Conservation (phyloP, 2,797 vertebrate species). For the Pelodytes ibericus region DNA sequence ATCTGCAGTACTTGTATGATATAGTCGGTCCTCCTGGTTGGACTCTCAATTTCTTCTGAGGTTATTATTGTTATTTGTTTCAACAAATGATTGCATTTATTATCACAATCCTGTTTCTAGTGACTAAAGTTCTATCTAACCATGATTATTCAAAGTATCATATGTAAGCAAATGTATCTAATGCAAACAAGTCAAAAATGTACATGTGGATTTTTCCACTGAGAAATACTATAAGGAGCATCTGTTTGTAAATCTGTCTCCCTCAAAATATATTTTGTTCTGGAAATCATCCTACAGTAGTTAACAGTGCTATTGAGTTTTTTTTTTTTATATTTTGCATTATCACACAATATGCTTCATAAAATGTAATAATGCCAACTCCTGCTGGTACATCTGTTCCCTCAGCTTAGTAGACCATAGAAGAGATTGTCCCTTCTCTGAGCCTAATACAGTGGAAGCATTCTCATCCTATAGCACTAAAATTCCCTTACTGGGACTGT, state of each 20-base stretch:
- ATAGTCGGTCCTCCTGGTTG: too few species aligned
- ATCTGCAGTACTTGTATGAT: too few species aligned
- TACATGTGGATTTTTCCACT: slow-evolving; percentile 56
- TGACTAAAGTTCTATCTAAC: slow-evolving; percentile 32
- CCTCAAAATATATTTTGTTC: slow-evolving; percentile 51
- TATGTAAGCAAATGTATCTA: slow-evolving; percentile 54
- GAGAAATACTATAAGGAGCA: slow-evolving; percentile 55
- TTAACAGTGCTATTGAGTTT: slow-evolving; percentile 51
- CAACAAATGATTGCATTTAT: slow-evolving; percentile 27
- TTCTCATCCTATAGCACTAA: slow-evolving; percentile 35
- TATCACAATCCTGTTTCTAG: slow-evolving; percentile 22
- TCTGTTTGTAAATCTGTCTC: slow-evolving; percentile 57
- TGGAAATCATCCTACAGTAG: slow-evolving; percentile 52
- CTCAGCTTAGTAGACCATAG: slow-evolving; percentile 52
- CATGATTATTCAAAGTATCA: slow-evolving; percentile 44
- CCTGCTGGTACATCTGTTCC: slow-evolving; percentile 57
- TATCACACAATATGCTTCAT: slow-evolving; percentile 57
- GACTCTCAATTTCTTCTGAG: too few species aligned
- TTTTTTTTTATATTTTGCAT: slow-evolving; percentile 31
- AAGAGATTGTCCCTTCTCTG: slow-evolving; percentile 41
- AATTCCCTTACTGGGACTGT: slow-evolving; percentile 44
- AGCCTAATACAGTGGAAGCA: slow-evolving; percentile 35
- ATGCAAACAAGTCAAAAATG: slow-evolving; percentile 40
- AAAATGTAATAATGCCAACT: slow-evolving; percentile 57
- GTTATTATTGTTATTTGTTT: too few species aligned